Base-by-base conservation (phyloP, 2,113 vertebrate species). In the Oryzias celebensis region DNA sequence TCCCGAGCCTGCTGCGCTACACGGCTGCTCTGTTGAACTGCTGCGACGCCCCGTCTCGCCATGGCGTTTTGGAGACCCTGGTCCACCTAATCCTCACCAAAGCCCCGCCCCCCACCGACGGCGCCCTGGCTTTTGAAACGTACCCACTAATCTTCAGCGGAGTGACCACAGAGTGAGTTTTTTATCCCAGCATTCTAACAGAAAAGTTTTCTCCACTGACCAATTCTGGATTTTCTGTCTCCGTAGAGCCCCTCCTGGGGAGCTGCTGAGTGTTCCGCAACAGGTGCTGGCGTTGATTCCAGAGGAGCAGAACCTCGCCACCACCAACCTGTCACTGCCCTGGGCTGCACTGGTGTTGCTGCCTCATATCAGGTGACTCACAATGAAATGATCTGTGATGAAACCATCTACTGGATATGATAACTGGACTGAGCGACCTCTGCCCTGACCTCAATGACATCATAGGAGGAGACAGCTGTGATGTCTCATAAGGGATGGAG, bases 71-170 rank as follows among this genome's bases (percentile, higher is more conserved):
- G 76, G 93, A 94, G 53, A 62, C 89, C 58, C 85, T 98, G 77
- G 90, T 93, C 71, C 92, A 91, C 57, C 93, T 99, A 4, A 94
- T 98, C 89, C 89, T 99, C 28, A 87, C 88, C 72, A 99, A 99
- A 92, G 96, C 96, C 43, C 88, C 93, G 3, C 96, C 97, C 53
- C 96, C 97, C 15, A 89, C 91, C 0, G 77, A 93, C 5, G 95
- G 95, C 75, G 95, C 94, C 15, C 94, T 98, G 96, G 94, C 94
- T 4, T 95, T 95, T 66, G 96, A 98, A 76, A 98, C 94, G 48
- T 99, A 98, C 84, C 96, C 96, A 15, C 91, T 99, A 1, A 22
- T 92, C 74, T 98, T 98, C 89, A 85, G 84, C 0, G 91, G 87
- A 4, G 89, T 91, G 17, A 72, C 68, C 0, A 28, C 85, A 46